These are phyloP conservation scores for Microvelia longipes DNA, from an alignment of 1,140 invertebrate genomes.

Conservation along the genomic window DNA sequence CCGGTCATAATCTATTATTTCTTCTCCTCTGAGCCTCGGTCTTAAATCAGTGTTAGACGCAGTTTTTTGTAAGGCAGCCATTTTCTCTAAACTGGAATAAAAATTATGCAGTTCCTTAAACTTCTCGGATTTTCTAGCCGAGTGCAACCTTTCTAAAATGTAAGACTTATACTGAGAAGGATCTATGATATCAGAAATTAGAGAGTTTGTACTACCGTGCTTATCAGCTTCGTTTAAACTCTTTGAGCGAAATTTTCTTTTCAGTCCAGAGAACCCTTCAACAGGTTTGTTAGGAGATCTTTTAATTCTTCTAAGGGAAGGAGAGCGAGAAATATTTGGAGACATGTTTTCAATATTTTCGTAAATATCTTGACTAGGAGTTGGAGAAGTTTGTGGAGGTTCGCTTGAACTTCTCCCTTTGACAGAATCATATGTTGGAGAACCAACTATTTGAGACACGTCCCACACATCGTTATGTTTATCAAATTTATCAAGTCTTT, in stretches of 20 bases:
- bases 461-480: constrained; percentile 26
- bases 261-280: constrained; percentile 23
- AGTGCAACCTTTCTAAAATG: constrained; percentile 52
- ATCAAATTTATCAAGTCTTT: constrained; percentile 31
- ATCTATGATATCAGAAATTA: constrained; percentile 30
- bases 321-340: constrained; percentile 42
- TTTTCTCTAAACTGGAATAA: constrained; percentile 69
- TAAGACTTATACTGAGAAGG: constrained; percentile 49
- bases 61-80: constrained; percentile 62
- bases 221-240: constrained; percentile 34
- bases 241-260: constrained; percentile 36
- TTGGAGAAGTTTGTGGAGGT: constrained; percentile 26
- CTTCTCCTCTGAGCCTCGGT: constrained; percentile 48
- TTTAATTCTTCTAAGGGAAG: constrained; percentile 45
- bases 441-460: constrained; percentile 16
- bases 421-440: constrained; percentile 24
- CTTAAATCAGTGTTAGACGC: constrained; percentile 52
- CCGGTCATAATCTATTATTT: constrained; percentile 66
- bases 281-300: constrained; percentile 28
- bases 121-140: constrained; percentile 52
- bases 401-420: constrained; percentile 35
- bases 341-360: constrained; percentile 20
- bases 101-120: constrained; percentile 76
- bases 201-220: constrained; percentile 31
- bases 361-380: constrained; percentile 9